Evolutionary conservation across 2,888 invertebrate genomes (phyloP).

Genomic region (Peribatodes rhomboidaria): DNA sequence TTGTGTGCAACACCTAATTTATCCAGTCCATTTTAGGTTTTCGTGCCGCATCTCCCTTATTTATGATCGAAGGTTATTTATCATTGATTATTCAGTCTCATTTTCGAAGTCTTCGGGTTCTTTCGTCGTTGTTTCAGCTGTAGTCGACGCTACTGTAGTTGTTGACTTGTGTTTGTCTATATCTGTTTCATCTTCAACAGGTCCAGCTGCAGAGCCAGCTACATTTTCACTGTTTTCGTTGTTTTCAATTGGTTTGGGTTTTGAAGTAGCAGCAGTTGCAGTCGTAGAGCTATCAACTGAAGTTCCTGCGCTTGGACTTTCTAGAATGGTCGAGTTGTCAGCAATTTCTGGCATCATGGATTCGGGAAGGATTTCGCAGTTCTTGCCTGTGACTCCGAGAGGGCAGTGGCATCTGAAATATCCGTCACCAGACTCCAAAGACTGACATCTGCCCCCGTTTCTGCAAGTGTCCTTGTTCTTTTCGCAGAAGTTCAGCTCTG

Average conservation of each 20-base stretch:
- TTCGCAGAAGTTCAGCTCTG: constrained; percentile 94
- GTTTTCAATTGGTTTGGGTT: background rate
- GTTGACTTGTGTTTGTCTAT: constrained; percentile 22
- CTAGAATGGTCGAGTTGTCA: constrained; percentile 43
- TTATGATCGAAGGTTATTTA: no score
- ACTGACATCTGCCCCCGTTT: constrained; percentile 94
- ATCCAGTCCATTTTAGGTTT: no score
- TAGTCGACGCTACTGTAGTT: constrained; percentile 37
- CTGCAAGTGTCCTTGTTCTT: constrained; percentile 91
- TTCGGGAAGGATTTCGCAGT: constrained; percentile 88
- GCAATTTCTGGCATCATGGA: constrained; percentile 59
- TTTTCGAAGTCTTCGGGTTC: constrained; percentile 62
- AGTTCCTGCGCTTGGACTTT: constrained; percentile 19
- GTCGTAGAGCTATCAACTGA: constrained; percentile 36
- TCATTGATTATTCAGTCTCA: constrained; percentile 66
- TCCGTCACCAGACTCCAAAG: constrained; percentile 92
- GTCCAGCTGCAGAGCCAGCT: constrained; percentile 32
- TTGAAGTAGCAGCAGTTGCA: constrained; percentile 5
- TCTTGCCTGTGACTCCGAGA: constrained; percentile 90
- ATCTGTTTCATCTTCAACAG: constrained; percentile 31
- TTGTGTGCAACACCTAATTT: no score
- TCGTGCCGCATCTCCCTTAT: no score
- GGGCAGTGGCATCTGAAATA: constrained; percentile 92
- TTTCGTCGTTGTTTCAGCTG: constrained; percentile 51
- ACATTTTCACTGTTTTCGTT: constrained; percentile 15